phyloP scores from a whole-genome alignment of 2,113 vertebrate species.

The Hepsetus odoe region DNA sequence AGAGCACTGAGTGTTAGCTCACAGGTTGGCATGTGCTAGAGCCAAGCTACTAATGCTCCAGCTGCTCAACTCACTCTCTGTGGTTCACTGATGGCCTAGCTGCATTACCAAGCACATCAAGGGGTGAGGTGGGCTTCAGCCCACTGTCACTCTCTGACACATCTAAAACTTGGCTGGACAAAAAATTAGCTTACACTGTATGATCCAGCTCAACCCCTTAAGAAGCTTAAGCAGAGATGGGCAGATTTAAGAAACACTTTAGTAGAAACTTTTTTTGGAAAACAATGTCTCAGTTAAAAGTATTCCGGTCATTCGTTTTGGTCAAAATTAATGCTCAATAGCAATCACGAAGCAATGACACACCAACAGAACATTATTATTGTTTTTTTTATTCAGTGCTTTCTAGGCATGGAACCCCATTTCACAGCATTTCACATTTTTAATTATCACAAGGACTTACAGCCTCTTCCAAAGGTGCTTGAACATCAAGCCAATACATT shows the following conservation, averaged over 20 bases:
- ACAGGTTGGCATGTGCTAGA: conserved; percentile 47
- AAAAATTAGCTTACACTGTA: conserved; percentile 25
- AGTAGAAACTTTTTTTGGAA: too few relatives aligned
- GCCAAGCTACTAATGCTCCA: conserved; percentile 39
- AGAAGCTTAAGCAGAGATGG: background rate
- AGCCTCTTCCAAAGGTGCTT: too few relatives aligned
- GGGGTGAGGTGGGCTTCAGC: conserved; percentile 29
- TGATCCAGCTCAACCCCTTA: conserved; percentile 21
- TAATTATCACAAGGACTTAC: too few relatives aligned
- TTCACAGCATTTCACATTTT: too few relatives aligned
- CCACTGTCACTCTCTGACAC: background rate
- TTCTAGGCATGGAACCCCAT: too few relatives aligned
- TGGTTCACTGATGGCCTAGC: conserved; percentile 32
- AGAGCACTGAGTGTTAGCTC: conserved; percentile 50
- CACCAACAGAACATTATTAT: too few relatives aligned
- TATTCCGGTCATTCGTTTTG: too few relatives aligned
- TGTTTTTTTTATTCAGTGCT: too few relatives aligned
- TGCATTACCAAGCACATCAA: conserved; percentile 10
- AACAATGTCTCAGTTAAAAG: too few relatives aligned
- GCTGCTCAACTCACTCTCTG: conserved; percentile 32
- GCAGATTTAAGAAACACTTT: background rate
- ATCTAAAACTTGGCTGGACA: conserved; percentile 19
- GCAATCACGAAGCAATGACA: too few relatives aligned
- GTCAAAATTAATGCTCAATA: too few relatives aligned
- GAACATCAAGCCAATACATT: too few relatives aligned